These are phyloP conservation scores for Drosophila obscura DNA, from an alignment of 1,140 invertebrate genomes.

Conservation along the genomic window DNA sequence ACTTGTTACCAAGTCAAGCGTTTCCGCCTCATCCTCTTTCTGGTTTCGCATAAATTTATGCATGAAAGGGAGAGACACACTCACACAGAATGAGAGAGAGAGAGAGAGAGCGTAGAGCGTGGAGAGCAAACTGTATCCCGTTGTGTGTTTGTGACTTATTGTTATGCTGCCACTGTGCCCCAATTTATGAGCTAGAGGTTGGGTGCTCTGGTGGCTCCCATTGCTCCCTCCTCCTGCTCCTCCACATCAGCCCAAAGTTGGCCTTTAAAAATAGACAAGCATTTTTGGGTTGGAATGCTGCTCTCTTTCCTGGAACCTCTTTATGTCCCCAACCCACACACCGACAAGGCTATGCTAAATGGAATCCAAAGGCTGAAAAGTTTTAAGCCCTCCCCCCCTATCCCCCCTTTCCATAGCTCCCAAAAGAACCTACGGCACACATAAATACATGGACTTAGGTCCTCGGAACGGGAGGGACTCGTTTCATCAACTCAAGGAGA, in stretches of 20 bases:
- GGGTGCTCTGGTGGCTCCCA: constrained; percentile 1
- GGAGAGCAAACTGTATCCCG: constrained; percentile 16
- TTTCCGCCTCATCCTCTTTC: constrained; percentile 20
- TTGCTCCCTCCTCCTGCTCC: neutral
- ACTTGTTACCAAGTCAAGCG: constrained; percentile 47
- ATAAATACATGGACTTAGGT: constrained; percentile 60
- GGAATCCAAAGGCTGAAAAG: constrained; percentile 42
- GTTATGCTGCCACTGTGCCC: constrained; percentile 78
- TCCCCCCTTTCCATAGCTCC: too few relatives aligned
- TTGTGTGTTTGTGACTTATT: constrained; percentile 72
- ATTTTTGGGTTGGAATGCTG: constrained; percentile 14
- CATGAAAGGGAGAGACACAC: constrained; percentile 31
- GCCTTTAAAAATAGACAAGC: constrained; percentile 63
- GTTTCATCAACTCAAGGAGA: constrained; percentile 60
- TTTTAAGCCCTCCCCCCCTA: constrained; percentile 30
- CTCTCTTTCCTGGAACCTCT: constrained; percentile 3
- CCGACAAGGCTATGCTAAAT: constrained; percentile 45
- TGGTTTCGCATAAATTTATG: constrained; percentile 44
- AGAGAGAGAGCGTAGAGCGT: neutral
- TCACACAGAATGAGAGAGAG: neutral
- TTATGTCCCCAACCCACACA: neutral
- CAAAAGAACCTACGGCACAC: constrained; percentile 39
- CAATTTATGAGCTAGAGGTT: constrained; percentile 80
- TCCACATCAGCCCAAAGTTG: constrained; percentile 6
- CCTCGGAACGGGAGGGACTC: constrained; percentile 22